Evolutionary conservation across 2,797 vertebrate species (phyloP).

Genomic region (Crax fasciolata): DNA sequence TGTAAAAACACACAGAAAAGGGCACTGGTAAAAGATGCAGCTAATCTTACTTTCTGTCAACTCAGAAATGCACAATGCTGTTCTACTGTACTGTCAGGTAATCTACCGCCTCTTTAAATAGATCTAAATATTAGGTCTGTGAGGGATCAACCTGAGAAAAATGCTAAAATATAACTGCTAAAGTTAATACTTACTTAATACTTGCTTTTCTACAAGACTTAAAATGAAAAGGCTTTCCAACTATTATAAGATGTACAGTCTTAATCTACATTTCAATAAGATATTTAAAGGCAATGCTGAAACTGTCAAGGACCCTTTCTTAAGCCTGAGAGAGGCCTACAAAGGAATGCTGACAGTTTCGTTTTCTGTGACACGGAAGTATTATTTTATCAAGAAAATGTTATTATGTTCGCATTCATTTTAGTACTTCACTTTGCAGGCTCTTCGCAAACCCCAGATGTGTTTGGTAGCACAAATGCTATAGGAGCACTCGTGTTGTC

Average conservation of each 20-base stretch:
- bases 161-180: slow-evolving; percentile 67
- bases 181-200: slow-evolving; percentile 76
- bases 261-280: slow-evolving; percentile 82
- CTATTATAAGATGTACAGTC: slow-evolving; percentile 71
- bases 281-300: slow-evolving; percentile 77
- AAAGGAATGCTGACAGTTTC: slow-evolving; percentile 74
- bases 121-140: slow-evolving; percentile 71
- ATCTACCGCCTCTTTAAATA: slow-evolving; percentile 75
- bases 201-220: slow-evolving; percentile 74
- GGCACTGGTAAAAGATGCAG: background rate
- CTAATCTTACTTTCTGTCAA: slow-evolving; percentile 44
- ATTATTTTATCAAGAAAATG: slow-evolving; percentile 78
- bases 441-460: slow-evolving; percentile 8
- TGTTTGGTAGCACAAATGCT: background rate
- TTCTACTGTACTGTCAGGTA: slow-evolving; percentile 51
- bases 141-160: slow-evolving; percentile 75
- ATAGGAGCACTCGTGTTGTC: background rate
- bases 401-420: slow-evolving; percentile 64
- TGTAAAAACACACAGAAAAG: background rate
- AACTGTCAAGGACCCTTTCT: slow-evolving; percentile 77
- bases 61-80: slow-evolving; percentile 36
- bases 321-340: slow-evolving; percentile 76
- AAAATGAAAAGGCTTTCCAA: slow-evolving; percentile 78
- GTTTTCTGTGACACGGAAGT: slow-evolving; percentile 60
- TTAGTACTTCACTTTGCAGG: background rate